These are phyloP conservation scores for Labia minor DNA, from an alignment of 2,888 invertebrate species.

Conservation along the genomic window DNA sequence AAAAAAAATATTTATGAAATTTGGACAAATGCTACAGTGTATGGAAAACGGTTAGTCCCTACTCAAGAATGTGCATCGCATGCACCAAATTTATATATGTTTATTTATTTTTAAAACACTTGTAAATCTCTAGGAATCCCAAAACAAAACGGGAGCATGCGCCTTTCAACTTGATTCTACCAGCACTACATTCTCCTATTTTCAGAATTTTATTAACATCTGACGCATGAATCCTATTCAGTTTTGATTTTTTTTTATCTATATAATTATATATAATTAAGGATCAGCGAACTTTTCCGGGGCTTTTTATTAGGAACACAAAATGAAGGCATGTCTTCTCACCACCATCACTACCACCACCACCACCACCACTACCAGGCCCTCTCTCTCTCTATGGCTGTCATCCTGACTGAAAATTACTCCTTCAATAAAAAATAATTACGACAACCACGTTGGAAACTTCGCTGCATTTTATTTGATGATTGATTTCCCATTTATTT, in stretches of 20 bases:
- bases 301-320: conserved; percentile 6
- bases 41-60: not conserved
- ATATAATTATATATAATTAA: not conserved
- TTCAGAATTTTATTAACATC: not conserved
- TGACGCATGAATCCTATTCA: not conserved
- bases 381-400: conserved; percentile 13
- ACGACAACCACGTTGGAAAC: not conserved
- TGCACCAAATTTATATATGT: not conserved
- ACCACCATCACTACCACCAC: too few species aligned
- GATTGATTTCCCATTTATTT: not conserved
- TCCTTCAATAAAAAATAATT: not conserved
- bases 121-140: not conserved
- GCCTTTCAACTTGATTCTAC: not conserved
- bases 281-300: not conserved
- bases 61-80: not conserved
- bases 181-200: not conserved
- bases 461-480: not conserved
- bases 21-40: too few species aligned
- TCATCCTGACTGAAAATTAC: not conserved
- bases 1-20: too few species aligned
- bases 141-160: not conserved
- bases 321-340: conserved; percentile 4
- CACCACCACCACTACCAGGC: not conserved
- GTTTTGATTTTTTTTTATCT: not conserved
- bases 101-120: not conserved